phyloP scores from a whole-genome alignment of 2,113 vertebrate genomes.

The Cyrtonyx montezumae region DNA sequence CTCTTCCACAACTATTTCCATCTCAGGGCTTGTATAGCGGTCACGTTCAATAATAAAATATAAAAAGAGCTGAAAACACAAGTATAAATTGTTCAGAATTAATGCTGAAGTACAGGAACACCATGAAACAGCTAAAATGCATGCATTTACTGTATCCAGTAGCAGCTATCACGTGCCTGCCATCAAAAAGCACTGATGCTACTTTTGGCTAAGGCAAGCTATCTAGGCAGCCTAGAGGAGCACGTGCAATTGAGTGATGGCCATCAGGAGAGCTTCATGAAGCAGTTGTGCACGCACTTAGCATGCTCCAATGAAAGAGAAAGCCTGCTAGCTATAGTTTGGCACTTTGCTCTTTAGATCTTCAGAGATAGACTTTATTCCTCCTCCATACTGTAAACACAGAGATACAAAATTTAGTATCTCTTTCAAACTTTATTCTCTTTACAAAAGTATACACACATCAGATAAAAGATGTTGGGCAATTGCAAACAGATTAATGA shows the following conservation, averaged over 20 bases:
- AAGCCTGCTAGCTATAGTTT: background rate
- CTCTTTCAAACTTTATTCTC: background rate
- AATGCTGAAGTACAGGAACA: background rate
- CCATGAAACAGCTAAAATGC: background rate
- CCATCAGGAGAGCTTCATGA: background rate
- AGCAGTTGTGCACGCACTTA: background rate
- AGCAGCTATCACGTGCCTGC: background rate
- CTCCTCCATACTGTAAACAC: background rate
- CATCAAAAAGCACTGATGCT: background rate
- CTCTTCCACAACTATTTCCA: constrained; percentile 89
- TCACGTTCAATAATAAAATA: constrained; percentile 83
- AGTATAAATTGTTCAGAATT: background rate
- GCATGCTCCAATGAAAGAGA: background rate
- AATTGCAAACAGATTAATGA: background rate
- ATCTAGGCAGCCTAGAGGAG: background rate
- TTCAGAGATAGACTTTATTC: background rate
- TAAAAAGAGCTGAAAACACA: constrained; percentile 85
- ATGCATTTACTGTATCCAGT: background rate
- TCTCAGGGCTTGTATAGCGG: constrained; percentile 78
- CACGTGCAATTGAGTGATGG: background rate
- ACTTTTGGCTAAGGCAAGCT: background rate
- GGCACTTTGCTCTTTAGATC: background rate
- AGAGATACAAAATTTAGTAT: background rate
- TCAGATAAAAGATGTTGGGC: background rate
- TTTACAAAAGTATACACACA: background rate